A percentile compares a stretch with the other conserved stretches of the same genome.
Conservation (phyloP, 30 jellyfish, hydroid and myxozoan species). For the Catostylus mosaicus region DNA sequence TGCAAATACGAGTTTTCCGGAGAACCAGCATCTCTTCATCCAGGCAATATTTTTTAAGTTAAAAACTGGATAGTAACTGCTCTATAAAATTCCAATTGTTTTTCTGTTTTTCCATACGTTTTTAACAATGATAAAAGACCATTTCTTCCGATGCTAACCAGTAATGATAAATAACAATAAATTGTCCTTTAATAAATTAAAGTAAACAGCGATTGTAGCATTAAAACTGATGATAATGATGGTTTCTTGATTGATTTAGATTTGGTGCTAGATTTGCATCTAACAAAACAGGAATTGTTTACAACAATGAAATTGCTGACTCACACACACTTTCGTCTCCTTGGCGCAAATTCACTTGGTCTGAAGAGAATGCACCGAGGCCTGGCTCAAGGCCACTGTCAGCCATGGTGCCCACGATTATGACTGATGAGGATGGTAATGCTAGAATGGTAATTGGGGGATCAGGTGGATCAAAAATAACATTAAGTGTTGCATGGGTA, state of each 20-base stretch:
- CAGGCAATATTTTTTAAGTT: too few relatives aligned
- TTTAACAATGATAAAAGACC: too few relatives aligned
- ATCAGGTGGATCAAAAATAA: conserved; percentile 76
- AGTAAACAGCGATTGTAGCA: too few relatives aligned
- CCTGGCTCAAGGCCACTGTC: conserved; percentile 62
- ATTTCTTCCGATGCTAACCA: too few relatives aligned
- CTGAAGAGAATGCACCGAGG: conserved; percentile 69
- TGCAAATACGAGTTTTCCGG: too few relatives aligned
- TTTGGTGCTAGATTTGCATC: conserved; percentile 74
- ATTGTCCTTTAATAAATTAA: too few relatives aligned
- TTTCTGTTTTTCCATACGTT: too few relatives aligned
- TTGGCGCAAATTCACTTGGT: conserved; percentile 36
- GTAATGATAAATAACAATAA: too few relatives aligned
- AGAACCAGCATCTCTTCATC: too few relatives aligned
- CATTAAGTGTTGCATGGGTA: conserved; percentile 74
- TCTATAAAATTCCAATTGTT: too few relatives aligned
- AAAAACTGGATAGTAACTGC: too few relatives aligned
- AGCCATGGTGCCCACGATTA: conserved; percentile 58
- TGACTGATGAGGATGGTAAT: conserved; percentile 54
- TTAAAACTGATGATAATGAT: too few relatives aligned
- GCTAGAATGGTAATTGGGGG: conserved; percentile 67
- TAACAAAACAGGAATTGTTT: conserved; percentile 54
- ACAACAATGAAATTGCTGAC: conserved; percentile 69
- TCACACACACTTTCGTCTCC: conserved; percentile 30
- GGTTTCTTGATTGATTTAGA: conserved; percentile 5